These are phyloP conservation scores for Orthonychiurus folsomi DNA, from an alignment of 2,888 invertebrate species.

Conservation along the genomic window DNA sequence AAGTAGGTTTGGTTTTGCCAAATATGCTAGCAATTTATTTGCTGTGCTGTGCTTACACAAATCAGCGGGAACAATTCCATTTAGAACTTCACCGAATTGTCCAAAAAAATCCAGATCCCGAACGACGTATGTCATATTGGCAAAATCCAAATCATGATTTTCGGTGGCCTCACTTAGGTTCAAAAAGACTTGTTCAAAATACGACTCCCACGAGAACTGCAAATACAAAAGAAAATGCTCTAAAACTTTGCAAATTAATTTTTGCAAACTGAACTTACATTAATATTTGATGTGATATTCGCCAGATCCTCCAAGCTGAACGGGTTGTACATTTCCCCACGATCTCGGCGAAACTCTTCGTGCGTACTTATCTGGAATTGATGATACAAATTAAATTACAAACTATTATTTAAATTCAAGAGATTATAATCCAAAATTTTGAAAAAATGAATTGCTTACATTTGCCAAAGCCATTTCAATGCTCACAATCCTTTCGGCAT, in stretches of 20 bases:
- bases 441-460: not conserved
- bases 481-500: not conserved
- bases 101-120: not conserved
- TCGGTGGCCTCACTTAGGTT: not conserved
- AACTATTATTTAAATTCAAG: too few relatives aligned
- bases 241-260: too few relatives aligned
- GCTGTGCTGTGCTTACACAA: too few relatives aligned
- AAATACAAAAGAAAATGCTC: not conserved
- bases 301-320: not conserved
- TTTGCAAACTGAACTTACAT: not conserved
- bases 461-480: not conserved
- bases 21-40: too few relatives aligned
- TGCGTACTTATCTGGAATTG: not conserved
- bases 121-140: not conserved
- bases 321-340: not conserved
- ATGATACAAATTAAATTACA: too few relatives aligned
- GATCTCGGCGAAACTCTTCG: not conserved
- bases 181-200: not conserved
- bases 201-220: not conserved
- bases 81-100: not conserved
- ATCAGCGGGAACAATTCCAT: too few relatives aligned
- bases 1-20: too few relatives aligned
- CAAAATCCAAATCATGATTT: not conserved
- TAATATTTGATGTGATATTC: not conserved
- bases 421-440: too few relatives aligned